phyloP scores from a whole-genome alignment of 2,797 vertebrate species.

The Borostomias antarcticus region DNA sequence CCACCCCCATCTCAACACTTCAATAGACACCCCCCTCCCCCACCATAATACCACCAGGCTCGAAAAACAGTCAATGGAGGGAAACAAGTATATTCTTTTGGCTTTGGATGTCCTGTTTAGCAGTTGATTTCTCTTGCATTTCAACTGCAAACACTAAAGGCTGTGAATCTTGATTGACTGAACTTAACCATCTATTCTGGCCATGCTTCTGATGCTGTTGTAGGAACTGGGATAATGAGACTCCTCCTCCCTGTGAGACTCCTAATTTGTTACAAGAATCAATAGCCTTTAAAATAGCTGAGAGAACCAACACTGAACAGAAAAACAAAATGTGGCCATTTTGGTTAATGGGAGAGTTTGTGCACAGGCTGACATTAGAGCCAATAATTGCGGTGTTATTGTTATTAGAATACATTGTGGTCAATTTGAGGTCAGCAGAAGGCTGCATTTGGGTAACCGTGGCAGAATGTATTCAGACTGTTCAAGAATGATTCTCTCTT shows the following conservation, averaged over 20 bases:
- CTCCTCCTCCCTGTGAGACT: no score
- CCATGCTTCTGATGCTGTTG: no score
- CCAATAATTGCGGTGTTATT: slow-evolving; percentile 71
- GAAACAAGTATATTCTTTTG: no score
- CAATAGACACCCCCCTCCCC: no score
- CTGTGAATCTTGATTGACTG: no score
- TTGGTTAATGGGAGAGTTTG: slow-evolving; percentile 54
- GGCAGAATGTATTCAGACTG: slow-evolving; percentile 57
- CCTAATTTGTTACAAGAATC: no score
- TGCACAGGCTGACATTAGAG: slow-evolving; percentile 68
- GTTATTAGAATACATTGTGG: slow-evolving; percentile 50
- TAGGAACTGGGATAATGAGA: no score
- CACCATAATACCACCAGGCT: slow-evolving; percentile 47
- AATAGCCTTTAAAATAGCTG: no score
- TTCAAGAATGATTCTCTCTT: slow-evolving; percentile 69
- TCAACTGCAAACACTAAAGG: neutral
- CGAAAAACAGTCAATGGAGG: slow-evolving; percentile 45
- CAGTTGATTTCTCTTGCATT: no score
- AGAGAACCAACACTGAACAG: neutral
- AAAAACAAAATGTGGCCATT: neutral
- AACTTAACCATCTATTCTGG: no score
- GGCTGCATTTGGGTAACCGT: slow-evolving; percentile 64
- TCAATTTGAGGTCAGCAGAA: slow-evolving; percentile 76
- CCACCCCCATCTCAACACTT: slow-evolving; percentile 51
- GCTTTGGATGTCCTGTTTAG: no score